A percentile compares a stretch with the other conserved stretches of the same genome.
Evolutionary conservation across 2,113 vertebrate genomes (phyloP).

Genomic region (Grammomys surdaster): DNA sequence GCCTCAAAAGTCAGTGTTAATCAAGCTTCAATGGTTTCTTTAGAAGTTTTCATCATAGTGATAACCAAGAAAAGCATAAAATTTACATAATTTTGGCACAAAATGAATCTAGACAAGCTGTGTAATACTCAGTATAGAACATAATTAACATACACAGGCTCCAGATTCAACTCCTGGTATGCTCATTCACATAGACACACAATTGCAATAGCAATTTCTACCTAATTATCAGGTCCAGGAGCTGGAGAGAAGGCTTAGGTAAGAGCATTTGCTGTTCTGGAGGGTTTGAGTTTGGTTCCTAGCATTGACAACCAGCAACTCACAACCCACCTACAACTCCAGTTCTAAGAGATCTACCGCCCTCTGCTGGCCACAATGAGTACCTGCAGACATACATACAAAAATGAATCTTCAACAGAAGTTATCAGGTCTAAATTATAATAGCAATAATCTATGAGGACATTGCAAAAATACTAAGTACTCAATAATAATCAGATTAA

Average conservation of each 20-base stretch:
- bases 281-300: not conserved
- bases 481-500: not conserved
- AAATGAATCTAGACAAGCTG: not conserved
- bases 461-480: not conserved
- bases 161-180: not conserved
- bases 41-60: slow-evolving; percentile 39
- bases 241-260: too few relatives aligned
- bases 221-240: not conserved
- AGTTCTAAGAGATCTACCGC: not conserved
- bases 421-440: not conserved
- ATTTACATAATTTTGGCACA: not conserved
- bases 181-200: too few relatives aligned
- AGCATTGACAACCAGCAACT: not conserved
- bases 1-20: slow-evolving; percentile 49
- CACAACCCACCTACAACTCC: not conserved
- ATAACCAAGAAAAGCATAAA: slow-evolving; percentile 40
- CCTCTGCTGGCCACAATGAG: not conserved
- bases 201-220: not conserved
- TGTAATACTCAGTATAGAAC: not conserved
- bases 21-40: slow-evolving; percentile 25
- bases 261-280: not conserved
- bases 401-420: not conserved
- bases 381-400: not conserved
- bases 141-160: not conserved
- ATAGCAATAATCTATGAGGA: not conserved